Evolutionary conservation across 1,140 invertebrate species (phyloP), one percentile per base, ranked within the genome.

Genomic region (Diorhabda carinulata): DNA sequence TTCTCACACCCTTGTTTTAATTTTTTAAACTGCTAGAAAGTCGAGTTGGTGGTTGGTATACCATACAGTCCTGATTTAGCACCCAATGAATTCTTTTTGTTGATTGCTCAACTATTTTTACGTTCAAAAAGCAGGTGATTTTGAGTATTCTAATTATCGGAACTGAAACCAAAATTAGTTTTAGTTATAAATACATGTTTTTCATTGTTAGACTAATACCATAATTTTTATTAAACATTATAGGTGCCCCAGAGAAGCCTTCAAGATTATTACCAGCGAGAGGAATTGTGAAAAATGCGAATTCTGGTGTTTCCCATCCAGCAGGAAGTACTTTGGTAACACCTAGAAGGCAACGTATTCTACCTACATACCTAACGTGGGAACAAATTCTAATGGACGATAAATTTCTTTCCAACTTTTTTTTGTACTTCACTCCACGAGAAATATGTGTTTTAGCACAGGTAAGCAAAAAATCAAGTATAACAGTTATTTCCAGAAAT

Each of bases 371-470:
- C 3, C 81, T 88, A 10, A 85, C 87, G 59, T 91, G 91, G 87
- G 87, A 90, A 10, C 91, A 94, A 74, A 83, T 96, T 69, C 86
- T 94, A 75, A 82, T 88, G 71, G 93, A 97, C 77, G 93, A 95
- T 70, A 84, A 89, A 69, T 97, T 97, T 81, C 86, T 97, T 6
- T 85, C 85, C 41, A 85, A 86, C 70, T 94, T 97, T 83, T 96
- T 97, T 83, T 83, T 89, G 9, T 96, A 95, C 78, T 96, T 97
- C 79, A 89, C 86, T 57, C 83, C 92, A 0, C 86, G 85, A 58
- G 95, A 97, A 73, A 85, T 93, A 69, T 86, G 90, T 57, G 82
- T 87, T 4, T 83, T 97, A 71, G 91, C 93, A 10, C 91, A 93
- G 84, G 89, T 91, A 72, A 69, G 63, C 61, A n/a, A 52, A 25